These are phyloP conservation scores for Actenoides hombroni DNA, from an alignment of 2,113 vertebrate species.

Conservation along the genomic window DNA sequence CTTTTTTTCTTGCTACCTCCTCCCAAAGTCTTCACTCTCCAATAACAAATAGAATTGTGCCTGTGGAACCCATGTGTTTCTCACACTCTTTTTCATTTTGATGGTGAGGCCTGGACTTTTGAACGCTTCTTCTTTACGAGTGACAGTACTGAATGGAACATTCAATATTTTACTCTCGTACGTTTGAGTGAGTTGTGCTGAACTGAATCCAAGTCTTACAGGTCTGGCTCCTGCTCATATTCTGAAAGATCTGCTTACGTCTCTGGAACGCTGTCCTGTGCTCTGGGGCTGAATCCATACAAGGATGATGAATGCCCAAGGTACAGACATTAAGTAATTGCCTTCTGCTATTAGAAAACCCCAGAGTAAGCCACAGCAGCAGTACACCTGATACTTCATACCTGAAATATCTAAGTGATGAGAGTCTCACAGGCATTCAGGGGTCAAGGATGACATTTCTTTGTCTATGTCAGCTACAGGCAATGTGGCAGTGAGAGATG, in stretches of 20 bases:
- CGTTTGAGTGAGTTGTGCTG: neutral
- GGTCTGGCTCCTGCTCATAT: neutral
- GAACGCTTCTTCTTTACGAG: neutral
- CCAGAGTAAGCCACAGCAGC: constrained; percentile 28
- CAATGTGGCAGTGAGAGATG: neutral
- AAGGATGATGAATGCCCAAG: constrained; percentile 25
- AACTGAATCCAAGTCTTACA: neutral
- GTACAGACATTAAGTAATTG: constrained; percentile 46
- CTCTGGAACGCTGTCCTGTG: neutral
- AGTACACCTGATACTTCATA: constrained; percentile 16
- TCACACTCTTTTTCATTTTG: neutral
- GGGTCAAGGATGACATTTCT: neutral
- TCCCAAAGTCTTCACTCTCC: neutral
- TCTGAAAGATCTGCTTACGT: neutral
- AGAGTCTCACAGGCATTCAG: neutral
- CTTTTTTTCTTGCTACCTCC: neutral
- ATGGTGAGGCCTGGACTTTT: neutral
- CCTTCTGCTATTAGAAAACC: constrained; percentile 40
- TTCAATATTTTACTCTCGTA: neutral
- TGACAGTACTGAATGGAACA: neutral
- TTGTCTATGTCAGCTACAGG: neutral
- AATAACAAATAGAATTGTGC: neutral
- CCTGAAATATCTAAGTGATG: neutral
- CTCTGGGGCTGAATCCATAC: neutral
- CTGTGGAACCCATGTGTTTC: neutral